Conservation (phyloP, 1,140 invertebrate species). For the Ganaspis sp. region DNA sequence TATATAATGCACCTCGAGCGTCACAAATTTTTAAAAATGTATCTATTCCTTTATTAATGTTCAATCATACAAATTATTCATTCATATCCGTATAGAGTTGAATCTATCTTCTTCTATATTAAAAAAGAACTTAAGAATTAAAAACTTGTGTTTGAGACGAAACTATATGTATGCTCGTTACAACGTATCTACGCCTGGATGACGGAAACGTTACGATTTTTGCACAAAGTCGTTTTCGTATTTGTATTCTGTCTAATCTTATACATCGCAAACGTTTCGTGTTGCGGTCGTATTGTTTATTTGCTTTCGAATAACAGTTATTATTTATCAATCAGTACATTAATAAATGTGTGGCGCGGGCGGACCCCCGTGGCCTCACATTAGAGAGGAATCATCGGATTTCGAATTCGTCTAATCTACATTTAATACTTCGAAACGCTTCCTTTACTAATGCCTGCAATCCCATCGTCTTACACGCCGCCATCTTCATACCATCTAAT, state of each 20-base stretch:
- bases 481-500: slow-evolving; percentile 26
- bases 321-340: slow-evolving; percentile 49
- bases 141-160: slow-evolving; percentile 44
- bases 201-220: slow-evolving; percentile 64
- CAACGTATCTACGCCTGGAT: slow-evolving; percentile 66
- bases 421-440: slow-evolving; percentile 41
- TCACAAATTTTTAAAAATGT: slow-evolving; percentile 51
- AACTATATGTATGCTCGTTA: slow-evolving; percentile 51
- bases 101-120: slow-evolving; percentile 46
- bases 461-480: slow-evolving; percentile 51
- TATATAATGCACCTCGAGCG: too few relatives aligned
- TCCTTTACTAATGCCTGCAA: slow-evolving; percentile 58
- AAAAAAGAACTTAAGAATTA: slow-evolving; percentile 58
- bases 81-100: slow-evolving; percentile 60
- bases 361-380: slow-evolving; percentile 59
- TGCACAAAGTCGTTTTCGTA: slow-evolving; percentile 6
- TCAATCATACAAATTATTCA: slow-evolving; percentile 65
- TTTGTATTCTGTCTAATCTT: slow-evolving; percentile 12
- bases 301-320: slow-evolving; percentile 44
- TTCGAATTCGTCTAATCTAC: slow-evolving; percentile 11
- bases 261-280: slow-evolving; percentile 61
- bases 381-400: slow-evolving; percentile 44
- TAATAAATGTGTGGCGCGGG: slow-evolving; percentile 58
- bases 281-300: slow-evolving; percentile 69
- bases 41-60: slow-evolving; percentile 68